Evolutionary conservation across 2,797 vertebrate species (phyloP).

Genomic region (Sebastes nivosus): DNA sequence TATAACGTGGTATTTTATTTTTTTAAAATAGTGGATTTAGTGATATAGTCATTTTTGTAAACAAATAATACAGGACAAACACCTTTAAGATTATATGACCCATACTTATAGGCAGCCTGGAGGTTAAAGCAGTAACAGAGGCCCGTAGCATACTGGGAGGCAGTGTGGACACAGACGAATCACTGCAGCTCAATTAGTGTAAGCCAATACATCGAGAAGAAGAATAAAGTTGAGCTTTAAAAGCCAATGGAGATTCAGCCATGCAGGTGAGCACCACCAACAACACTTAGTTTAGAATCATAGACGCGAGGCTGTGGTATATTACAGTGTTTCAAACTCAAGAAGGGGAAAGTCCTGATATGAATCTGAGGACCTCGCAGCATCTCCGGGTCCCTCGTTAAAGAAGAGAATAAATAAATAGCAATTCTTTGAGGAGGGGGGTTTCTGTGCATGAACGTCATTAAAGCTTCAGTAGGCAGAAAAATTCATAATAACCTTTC

Average conservation of each 20-base stretch:
- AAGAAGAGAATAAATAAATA: slow-evolving; percentile 30
- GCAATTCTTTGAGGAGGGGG: not conserved
- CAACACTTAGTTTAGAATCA: slow-evolving; percentile 36
- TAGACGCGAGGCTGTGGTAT: slow-evolving; percentile 42
- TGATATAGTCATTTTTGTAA: slow-evolving; percentile 56
- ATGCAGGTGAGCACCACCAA: slow-evolving; percentile 58
- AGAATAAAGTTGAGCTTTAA: slow-evolving; percentile 5
- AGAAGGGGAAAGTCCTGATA: not conserved
- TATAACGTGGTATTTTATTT: not conserved
- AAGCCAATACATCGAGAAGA: slow-evolving; percentile 20
- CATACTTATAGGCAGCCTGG: slow-evolving; percentile 55
- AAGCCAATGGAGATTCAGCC: slow-evolving; percentile 39
- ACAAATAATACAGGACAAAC: slow-evolving; percentile 61
- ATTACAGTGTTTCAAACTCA: slow-evolving; percentile 58
- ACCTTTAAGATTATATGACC: slow-evolving; percentile 30
- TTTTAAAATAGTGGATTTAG: slow-evolving; percentile 25
- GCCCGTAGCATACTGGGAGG: not conserved
- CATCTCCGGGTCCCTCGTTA: slow-evolving; percentile 13
- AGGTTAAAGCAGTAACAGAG: slow-evolving; percentile 29
- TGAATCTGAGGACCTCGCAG: not conserved
- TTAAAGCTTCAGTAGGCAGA: too few species aligned
- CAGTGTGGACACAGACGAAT: slow-evolving; percentile 24
- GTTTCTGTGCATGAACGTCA: not conserved
- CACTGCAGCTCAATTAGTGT: slow-evolving; percentile 30
- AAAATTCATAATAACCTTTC: too few species aligned